Evolutionary conservation across 2,797 vertebrate genomes (phyloP).

Genomic region (Hylomyscus alleni): DNA sequence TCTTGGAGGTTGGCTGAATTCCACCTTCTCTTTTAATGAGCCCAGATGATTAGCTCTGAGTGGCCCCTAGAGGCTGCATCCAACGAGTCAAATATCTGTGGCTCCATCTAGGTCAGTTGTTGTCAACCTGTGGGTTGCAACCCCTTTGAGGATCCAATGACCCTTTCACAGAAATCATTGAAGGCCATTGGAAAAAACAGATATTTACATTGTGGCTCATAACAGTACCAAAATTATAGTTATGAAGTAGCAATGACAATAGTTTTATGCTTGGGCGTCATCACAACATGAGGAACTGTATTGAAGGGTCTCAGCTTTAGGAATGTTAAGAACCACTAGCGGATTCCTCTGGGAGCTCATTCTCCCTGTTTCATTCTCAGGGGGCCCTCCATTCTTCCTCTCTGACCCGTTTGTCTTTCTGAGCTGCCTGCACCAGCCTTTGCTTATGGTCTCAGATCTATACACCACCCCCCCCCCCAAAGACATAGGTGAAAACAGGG

Average conservation of each 20-base stretch:
- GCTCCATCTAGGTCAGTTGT: not conserved
- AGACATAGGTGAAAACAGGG: conserved; percentile 51
- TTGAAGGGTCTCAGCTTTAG: not conserved
- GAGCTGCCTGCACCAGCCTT: not conserved
- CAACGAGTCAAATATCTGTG: not conserved
- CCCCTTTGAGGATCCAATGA: too few species aligned
- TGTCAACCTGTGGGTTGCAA: not conserved
- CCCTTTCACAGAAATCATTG: not conserved
- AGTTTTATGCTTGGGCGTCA: not conserved
- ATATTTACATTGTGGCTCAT: not conserved
- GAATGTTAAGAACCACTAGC: not conserved
- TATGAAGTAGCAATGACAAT: not conserved
- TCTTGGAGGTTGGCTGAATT: conserved; percentile 58
- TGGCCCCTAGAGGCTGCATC: not conserved
- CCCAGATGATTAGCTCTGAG: conserved; percentile 62
- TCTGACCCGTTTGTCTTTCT: not conserved
- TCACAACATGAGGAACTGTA: not conserved
- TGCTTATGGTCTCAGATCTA: conserved; percentile 20
- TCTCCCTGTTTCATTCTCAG: not conserved
- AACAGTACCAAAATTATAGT: not conserved
- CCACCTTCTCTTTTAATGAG: conserved; percentile 60
- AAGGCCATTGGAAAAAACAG: not conserved
- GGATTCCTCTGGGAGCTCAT: not conserved
- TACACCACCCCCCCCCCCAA: conserved; percentile 28
- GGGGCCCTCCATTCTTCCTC: not conserved